Evolutionary conservation across 2,888 invertebrate species (phyloP).

Genomic region (Ptychoptera contaminata): DNA sequence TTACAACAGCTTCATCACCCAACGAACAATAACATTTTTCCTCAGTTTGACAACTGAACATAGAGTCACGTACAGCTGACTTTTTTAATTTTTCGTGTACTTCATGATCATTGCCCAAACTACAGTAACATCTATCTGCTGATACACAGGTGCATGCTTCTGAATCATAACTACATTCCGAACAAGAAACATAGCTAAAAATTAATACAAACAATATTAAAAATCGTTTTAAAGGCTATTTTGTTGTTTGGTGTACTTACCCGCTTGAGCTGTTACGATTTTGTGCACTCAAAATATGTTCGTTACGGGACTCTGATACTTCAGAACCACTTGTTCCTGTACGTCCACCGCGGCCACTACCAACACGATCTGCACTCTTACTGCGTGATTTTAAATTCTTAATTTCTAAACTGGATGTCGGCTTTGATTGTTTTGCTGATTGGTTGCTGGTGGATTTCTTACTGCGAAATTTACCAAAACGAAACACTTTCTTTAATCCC

Average conservation of each 20-base stretch:
- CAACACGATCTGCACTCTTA: conserved; percentile 24
- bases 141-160: conserved; percentile 63
- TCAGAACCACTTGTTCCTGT: conserved; percentile 46
- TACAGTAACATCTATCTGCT: conserved; percentile 76
- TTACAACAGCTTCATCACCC: conserved; percentile 32
- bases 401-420: conserved; percentile 13
- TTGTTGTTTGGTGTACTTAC: conserved; percentile 16
- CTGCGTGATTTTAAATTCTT: conserved; percentile 12
- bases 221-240: neutral
- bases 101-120: conserved; percentile 42
- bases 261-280: conserved; percentile 49
- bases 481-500: conserved; percentile 46
- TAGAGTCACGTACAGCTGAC: conserved; percentile 22
- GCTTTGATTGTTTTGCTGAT: conserved; percentile 13
- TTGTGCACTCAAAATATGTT: conserved; percentile 38
- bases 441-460: conserved; percentile 15
- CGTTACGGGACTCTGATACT: conserved; percentile 43
- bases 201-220: neutral
- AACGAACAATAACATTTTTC: conserved; percentile 50
- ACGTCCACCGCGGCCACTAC: conserved; percentile 32
- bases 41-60: conserved; percentile 32
- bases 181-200: conserved; percentile 62
- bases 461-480: conserved; percentile 31
- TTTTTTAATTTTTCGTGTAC: conserved; percentile 13
- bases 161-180: conserved; percentile 73